A percentile compares a stretch with the other conserved stretches of the same genome.
Evolutionary conservation across 2,113 vertebrate species (phyloP).

Genomic region (Oncorhynchus keta): DNA sequence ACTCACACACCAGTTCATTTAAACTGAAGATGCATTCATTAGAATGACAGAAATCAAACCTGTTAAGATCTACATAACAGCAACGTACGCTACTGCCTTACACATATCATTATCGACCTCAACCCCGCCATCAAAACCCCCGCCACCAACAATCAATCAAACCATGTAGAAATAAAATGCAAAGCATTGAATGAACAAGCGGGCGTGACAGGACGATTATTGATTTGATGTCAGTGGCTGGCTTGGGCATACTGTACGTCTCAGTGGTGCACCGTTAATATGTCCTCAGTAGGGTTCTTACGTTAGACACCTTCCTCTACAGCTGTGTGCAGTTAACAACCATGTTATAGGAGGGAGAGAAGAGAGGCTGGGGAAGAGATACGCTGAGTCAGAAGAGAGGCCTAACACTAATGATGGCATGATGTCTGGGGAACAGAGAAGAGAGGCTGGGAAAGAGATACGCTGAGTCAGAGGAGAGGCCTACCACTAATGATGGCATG

Average conservation of each 20-base stretch:
- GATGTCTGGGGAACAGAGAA: slow-evolving; percentile 29
- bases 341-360: slow-evolving; percentile 63
- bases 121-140: slow-evolving; percentile 58
- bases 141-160: slow-evolving; percentile 67
- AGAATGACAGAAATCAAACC: slow-evolving; percentile 45
- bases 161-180: slow-evolving; percentile 58
- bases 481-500: slow-evolving; percentile 36
- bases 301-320: slow-evolving; percentile 71
- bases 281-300: slow-evolving; percentile 69
- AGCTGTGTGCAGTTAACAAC: slow-evolving; percentile 68
- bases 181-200: slow-evolving; percentile 62
- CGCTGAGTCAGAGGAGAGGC: slow-evolving; percentile 59
- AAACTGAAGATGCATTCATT: slow-evolving; percentile 36
- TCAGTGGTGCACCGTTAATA: slow-evolving; percentile 65
- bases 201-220: slow-evolving; percentile 65
- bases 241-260: slow-evolving; percentile 50
- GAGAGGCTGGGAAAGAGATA: slow-evolving; percentile 23
- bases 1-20: slow-evolving; percentile 14
- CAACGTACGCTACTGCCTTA: slow-evolving; percentile 49
- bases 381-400: slow-evolving; percentile 59
- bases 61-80: slow-evolving; percentile 24
- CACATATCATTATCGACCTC: slow-evolving; percentile 52
- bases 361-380: slow-evolving; percentile 32
- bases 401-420: slow-evolving; percentile 33
- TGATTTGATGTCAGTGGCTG: slow-evolving; percentile 69